Base-by-base conservation (phyloP, 92 coral and sea anemone species). In the Virgularia gustaviana region DNA sequence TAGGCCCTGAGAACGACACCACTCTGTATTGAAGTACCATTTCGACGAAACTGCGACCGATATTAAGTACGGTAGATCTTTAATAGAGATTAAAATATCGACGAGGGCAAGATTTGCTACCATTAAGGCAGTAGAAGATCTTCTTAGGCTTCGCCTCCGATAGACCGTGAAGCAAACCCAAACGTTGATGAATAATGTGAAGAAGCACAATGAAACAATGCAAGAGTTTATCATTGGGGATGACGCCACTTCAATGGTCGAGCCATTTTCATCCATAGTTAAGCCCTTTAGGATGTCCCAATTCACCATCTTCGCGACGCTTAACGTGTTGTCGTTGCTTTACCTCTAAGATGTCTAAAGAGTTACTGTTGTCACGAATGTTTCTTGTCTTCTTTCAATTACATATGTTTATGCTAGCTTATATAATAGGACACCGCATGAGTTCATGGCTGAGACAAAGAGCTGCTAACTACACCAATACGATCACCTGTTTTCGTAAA, bases 21-120 rank as follows among this genome's bases (percentile, higher is more conserved):
- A 92, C 65, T 92, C 90, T 61, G 90, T 91, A 41, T 92, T 96
- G 70, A 92, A 92, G 78, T 89, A 92, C 98, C 98, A 92, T 36
- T 87, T 86, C 56, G 96, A 91, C 49, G 81, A 71, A 43, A 81
- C 59, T 42, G 81, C 82, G 45, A 92, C 96, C 9, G 98, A 85
- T 42, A 92, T 51, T 29, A 92, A 79, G 29, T 86, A 82, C 2
- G 98, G 98, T 6, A 89, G 65, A 76, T 92, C 98, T 79, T 92
- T 92, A 77, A 92, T 85, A 11, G 98, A 84, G 42, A 92, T 96
- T 53, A 92, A 81, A 47, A 92, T 85, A 59, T 92, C 98, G 20
- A 92, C 96, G 12, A 90, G 91, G 6, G 98, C 98, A 58, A 92
- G 67, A 73, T 92, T 92, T 30, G 96, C 98, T 18, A 92, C 98